These are phyloP conservation scores for Scomberomorus guttatus DNA, from an alignment of 2,797 vertebrate genomes.

Conservation along the genomic window DNA sequence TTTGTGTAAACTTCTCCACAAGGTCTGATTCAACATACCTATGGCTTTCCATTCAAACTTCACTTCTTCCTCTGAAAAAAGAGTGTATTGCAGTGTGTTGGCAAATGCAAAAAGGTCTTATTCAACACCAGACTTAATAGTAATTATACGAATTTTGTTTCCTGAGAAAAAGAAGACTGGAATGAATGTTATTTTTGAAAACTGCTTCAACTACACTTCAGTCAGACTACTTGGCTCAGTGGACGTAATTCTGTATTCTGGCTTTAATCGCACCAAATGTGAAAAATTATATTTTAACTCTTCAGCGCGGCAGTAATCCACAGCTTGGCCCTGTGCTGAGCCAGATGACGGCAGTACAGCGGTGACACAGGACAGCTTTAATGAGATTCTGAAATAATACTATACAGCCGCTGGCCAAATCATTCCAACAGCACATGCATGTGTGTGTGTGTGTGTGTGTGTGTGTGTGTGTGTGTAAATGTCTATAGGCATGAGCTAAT, in stretches of 20 bases:
- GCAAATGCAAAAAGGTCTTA: neutral
- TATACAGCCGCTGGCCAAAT: constrained; percentile 15
- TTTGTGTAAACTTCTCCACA: neutral
- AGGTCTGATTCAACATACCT: neutral
- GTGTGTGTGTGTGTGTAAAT: neutral
- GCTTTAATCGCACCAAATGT: constrained; percentile 20
- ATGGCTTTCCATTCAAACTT: neutral
- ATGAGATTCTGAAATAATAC: constrained; percentile 41
- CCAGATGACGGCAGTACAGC: constrained; percentile 15
- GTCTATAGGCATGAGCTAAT: neutral
- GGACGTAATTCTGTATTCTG: neutral
- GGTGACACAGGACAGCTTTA: constrained; percentile 5
- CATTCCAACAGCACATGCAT: neutral
- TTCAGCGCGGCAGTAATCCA: constrained; percentile 12
- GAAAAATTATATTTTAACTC: constrained; percentile 33
- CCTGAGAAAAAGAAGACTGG: neutral
- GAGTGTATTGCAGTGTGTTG: neutral
- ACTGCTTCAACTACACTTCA: constrained; percentile 2
- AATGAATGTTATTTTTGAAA: constrained; percentile 14
- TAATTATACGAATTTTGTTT: constrained; percentile 3
- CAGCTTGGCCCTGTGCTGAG: constrained; percentile 8
- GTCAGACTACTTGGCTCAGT: constrained; percentile 11
- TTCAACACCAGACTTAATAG: neutral
- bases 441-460: neutral
- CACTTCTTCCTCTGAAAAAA: no score